Evolutionary conservation across 2,797 vertebrate genomes (phyloP), one percentile per base, ranked within the genome.

Genomic region (Semotilus atromaculatus): DNA sequence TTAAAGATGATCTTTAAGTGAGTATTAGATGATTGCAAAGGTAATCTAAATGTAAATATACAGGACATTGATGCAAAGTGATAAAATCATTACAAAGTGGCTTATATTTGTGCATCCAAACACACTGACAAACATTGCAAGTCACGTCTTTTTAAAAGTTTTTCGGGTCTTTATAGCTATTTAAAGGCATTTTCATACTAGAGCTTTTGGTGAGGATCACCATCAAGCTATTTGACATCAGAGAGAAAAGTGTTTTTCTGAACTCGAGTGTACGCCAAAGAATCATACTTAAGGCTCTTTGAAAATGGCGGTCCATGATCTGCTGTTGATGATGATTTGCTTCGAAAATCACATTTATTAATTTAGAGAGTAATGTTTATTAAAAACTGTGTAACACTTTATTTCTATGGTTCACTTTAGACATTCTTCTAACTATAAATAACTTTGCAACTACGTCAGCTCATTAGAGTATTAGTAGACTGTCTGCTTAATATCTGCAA

Each of bases 301-400:
- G 51, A 76, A 75, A 76, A 58, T 38, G 34, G 34, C 13, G 8
- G 4, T 58, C 34, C 34, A 38, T 31, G 71, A 73, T 34, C 45
- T 51, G 71, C 34, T 9, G 53, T 8, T 23, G 51, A 36, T 58
- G 19, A 23, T 55, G 21, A 58, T 75, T 75, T 55, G 21, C 13
- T 58, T 58, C 31, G 13, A 45, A 58, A 16, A 36, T 21, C 31
- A 36, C 31, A 31, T 51, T 53, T 6, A 21, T 51, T 74, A 34
- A 16, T 73, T 74, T 74, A 34, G 45, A 53, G 21, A 53, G 31
- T 53, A 53, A 75, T 53, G 18, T 21, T 74, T 53, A 74, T 74
- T 51, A 34, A 75, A 66, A 75, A 34, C 6, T 48, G 55, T 23
- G 23, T n/a, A 58, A 26, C 55, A 60, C n/a, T 60, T 58, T 11